phyloP scores from a whole-genome alignment of 2,888 invertebrate species.

The Hirudinaria manillensis region DNA sequence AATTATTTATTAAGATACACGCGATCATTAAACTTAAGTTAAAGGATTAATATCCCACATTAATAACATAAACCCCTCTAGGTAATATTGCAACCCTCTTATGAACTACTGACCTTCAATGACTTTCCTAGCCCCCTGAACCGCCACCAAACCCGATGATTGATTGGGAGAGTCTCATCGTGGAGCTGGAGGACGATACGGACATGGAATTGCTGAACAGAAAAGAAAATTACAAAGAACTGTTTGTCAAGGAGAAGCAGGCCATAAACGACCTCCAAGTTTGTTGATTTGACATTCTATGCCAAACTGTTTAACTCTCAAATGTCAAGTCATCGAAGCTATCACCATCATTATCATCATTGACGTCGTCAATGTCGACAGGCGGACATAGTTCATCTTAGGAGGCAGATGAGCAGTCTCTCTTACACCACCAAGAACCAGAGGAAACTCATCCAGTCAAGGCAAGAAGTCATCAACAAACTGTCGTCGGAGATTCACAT shows the following conservation, averaged over 20 bases:
- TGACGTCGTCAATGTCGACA: background rate
- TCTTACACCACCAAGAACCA: constrained; percentile 17
- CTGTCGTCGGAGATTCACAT: constrained; percentile 13
- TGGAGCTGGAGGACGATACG: constrained; percentile 28
- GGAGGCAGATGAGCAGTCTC: constrained; percentile 1
- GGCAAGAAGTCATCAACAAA: constrained; percentile 13
- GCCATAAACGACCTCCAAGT: constrained; percentile 19
- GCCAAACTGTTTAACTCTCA: background rate
- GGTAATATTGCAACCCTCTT: no score
- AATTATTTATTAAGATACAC: no score
- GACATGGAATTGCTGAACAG: constrained; percentile 26
- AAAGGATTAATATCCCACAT: no score
- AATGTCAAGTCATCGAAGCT: background rate
- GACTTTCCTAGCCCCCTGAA: constrained; percentile 12
- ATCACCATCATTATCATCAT: no score
- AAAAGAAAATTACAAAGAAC: constrained; percentile 21
- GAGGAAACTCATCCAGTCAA: background rate
- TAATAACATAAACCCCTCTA: no score
- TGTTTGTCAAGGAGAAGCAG: constrained; percentile 11
- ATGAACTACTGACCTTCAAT: no score
- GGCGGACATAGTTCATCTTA: constrained; percentile 19
- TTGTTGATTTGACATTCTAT: background rate
- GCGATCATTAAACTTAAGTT: no score
- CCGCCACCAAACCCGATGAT: constrained; percentile 28
- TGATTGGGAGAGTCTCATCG: constrained; percentile 19